Percentiles rank a stretch among this genome's conserved stretches.
phyloP scores from a whole-genome alignment of 2,888 invertebrate species.

The Lycia hirtaria region DNA sequence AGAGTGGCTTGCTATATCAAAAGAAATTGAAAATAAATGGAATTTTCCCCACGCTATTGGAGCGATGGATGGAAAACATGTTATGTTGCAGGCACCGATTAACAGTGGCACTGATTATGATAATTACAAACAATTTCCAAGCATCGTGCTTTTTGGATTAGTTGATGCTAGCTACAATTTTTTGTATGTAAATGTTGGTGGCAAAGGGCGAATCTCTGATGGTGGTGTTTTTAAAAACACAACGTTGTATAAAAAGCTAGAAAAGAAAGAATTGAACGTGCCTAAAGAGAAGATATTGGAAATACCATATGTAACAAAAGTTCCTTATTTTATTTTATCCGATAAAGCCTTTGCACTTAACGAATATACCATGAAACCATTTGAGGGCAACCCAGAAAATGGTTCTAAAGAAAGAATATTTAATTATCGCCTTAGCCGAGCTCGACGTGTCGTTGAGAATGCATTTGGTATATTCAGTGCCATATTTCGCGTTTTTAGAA shows the following conservation, averaged over 20 bases:
- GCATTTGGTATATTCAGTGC: conserved; percentile 41
- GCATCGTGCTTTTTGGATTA: conserved; percentile 51
- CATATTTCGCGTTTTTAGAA: conserved; percentile 30
- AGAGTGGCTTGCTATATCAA: conserved; percentile 13
- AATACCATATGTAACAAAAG: conserved; percentile 44
- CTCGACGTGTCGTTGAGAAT: conserved; percentile 47
- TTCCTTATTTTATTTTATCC: conserved; percentile 42
- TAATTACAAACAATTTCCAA: conserved; percentile 33
- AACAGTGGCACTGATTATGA: conserved; percentile 11
- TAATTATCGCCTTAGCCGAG: conserved; percentile 45
- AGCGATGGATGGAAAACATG: conserved; percentile 38
- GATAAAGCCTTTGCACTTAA: conserved; percentile 43
- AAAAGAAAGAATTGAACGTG: conserved; percentile 34
- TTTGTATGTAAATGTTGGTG: conserved; percentile 33
- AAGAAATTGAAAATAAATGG: conserved; percentile 14
- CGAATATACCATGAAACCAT: conserved; percentile 44
- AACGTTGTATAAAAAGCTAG: conserved; percentile 35
- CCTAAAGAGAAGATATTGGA: conserved; percentile 30
- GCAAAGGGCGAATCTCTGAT: conserved; percentile 39
- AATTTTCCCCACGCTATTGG: conserved; percentile 32
- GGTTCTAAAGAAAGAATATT: conserved; percentile 44
- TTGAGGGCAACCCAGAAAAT: conserved; percentile 36
- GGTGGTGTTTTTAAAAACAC: conserved; percentile 42
- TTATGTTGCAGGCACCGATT: conserved; percentile 28
- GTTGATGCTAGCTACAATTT: conserved; percentile 49